These are phyloP conservation scores for Amblyjoppa fuscipennis DNA, from an alignment of 2,888 invertebrate species.

Conservation along the genomic window DNA sequence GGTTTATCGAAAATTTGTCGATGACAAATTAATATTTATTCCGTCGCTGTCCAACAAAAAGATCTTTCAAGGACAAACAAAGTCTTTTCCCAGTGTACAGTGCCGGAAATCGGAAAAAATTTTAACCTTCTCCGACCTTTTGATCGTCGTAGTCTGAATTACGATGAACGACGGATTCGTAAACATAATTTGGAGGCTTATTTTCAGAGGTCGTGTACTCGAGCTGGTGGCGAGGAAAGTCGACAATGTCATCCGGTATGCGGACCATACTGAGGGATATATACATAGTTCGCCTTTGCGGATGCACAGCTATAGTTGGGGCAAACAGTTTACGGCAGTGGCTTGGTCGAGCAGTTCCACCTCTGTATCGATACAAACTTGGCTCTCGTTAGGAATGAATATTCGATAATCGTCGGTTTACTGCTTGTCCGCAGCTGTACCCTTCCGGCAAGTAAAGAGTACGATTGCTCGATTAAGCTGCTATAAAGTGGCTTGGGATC, in stretches of 20 bases:
- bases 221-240: conserved; percentile 60
- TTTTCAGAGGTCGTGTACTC: conserved; percentile 53
- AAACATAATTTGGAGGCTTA: conserved; percentile 26
- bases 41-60: too few species aligned
- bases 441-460: conserved; percentile 66
- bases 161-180: conserved; percentile 38
- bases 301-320: conserved; percentile 1
- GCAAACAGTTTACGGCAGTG: not conserved
- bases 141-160: not conserved
- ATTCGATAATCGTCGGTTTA: conserved; percentile 65
- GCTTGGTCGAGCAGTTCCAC: conserved; percentile 37
- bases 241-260: conserved; percentile 64
- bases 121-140: not conserved
- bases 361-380: conserved; percentile 64
- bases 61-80: too few species aligned
- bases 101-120: not conserved
- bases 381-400: conserved; percentile 64
- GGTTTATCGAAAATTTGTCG: too few species aligned
- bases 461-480: conserved; percentile 66
- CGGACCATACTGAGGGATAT: conserved; percentile 50
- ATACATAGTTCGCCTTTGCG: conserved; percentile 15
- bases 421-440: conserved; percentile 51
- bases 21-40: too few species aligned
- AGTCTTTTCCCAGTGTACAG: too few species aligned
- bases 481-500: conserved; percentile 63